phyloP scores from a whole-genome alignment of 2,797 vertebrate genomes.

The Phylloscopus collybita region DNA sequence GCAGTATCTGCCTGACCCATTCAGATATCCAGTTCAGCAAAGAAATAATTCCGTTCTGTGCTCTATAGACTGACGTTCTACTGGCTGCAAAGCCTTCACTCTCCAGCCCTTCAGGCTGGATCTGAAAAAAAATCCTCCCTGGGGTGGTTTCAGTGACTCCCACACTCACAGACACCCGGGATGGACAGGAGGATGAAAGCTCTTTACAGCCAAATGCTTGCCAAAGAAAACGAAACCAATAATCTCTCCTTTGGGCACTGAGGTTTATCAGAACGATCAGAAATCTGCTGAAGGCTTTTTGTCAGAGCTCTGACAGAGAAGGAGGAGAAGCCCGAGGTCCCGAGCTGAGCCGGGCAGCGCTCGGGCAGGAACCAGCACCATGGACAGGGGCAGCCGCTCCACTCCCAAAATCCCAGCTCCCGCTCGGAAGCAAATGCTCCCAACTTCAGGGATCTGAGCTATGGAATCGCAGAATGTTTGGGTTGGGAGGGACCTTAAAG shows the following conservation, averaged over 20 bases:
- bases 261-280: not conserved
- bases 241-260: not conserved
- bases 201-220: not conserved
- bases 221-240: not conserved
- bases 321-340: not conserved
- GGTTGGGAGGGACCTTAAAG: no score
- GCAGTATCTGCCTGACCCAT: not conserved
- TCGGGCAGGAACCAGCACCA: not conserved
- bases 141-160: not conserved
- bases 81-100: not conserved
- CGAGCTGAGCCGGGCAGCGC: fast-evolving
- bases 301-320: fast-evolving
- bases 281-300: not conserved
- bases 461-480: not conserved
- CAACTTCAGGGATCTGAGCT: not conserved
- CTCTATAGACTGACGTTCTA: fast-evolving
- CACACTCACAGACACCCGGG: not conserved
- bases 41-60: not conserved
- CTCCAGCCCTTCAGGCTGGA: not conserved
- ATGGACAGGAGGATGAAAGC: fast-evolving
- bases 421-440: fast-evolving
- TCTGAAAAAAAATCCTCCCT: not conserved
- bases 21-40: not conserved
- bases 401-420: not conserved
- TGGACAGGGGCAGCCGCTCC: slow-evolving; percentile 7